Evolutionary conservation across 2,797 vertebrate species (phyloP).

Genomic region (Erethizon dorsatum): DNA sequence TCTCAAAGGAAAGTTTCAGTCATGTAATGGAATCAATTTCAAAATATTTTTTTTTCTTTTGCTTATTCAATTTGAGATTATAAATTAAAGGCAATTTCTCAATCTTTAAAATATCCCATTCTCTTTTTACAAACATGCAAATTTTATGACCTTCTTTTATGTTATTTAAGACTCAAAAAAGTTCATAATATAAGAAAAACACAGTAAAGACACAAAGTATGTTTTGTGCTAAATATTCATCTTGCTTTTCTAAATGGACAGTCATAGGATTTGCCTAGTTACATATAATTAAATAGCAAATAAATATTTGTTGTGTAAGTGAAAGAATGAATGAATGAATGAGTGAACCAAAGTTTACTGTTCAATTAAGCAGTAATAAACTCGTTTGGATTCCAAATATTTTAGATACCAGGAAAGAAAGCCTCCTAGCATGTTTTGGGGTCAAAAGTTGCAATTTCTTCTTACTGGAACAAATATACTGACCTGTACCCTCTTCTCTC

Average conservation of each 20-base stretch:
- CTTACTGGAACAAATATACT: not conserved
- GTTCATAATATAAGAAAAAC: not conserved
- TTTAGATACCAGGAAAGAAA: not conserved
- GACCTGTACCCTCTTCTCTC: not conserved
- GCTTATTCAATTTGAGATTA: not conserved
- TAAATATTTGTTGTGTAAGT: not conserved
- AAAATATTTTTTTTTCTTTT: constrained; percentile 9
- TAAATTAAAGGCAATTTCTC: not conserved
- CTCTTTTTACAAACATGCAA: not conserved
- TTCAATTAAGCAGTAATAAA: not conserved
- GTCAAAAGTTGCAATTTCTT: not conserved
- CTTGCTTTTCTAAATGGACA: not conserved
- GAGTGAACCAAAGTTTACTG: not conserved
- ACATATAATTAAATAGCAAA: not conserved
- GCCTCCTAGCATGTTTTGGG: not conserved
- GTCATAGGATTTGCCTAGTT: not conserved
- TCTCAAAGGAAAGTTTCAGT: constrained; percentile 45
- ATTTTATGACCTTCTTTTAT: not conserved
- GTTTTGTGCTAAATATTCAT: not conserved
- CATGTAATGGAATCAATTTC: constrained; percentile 15
- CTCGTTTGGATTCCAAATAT: not conserved
- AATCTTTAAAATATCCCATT: constrained; percentile 3
- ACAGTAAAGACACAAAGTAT: not conserved
- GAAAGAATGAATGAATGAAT: not conserved
- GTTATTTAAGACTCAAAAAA: constrained; percentile 15